A percentile compares a stretch with the other conserved stretches of the same genome.
Evolutionary conservation across 2,113 vertebrate species (phyloP).

Genomic region (Callipepla californica): DNA sequence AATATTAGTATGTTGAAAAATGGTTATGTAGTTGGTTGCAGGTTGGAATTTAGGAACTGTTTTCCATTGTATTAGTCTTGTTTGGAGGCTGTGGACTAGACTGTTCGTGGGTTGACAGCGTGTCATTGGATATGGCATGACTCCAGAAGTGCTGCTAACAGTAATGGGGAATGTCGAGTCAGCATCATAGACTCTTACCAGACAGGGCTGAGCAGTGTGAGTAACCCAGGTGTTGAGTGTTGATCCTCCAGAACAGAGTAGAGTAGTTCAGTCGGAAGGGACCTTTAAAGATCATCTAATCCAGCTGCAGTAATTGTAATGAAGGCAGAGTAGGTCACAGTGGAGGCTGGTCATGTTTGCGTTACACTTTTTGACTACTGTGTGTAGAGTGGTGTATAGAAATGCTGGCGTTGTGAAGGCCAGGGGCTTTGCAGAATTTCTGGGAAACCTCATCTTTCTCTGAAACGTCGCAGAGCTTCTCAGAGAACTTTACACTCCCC

Average conservation of each 20-base stretch:
- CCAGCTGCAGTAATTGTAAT: background rate
- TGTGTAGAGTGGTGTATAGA: slow-evolving; percentile 1
- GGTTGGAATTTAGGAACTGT: background rate
- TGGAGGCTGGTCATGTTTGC: background rate
- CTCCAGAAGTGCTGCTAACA: background rate
- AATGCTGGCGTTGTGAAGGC: slow-evolving; percentile 11
- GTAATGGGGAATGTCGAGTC: background rate
- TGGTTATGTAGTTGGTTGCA: background rate
- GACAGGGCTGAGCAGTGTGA: background rate
- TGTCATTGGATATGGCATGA: background rate
- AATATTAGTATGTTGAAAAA: background rate
- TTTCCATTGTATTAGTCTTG: background rate
- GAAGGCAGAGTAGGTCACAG: background rate
- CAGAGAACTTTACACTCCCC: background rate
- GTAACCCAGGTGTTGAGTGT: background rate
- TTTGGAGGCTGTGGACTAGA: background rate
- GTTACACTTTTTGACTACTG: rapidly evolving
- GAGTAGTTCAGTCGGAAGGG: background rate
- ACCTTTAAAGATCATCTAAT: background rate
- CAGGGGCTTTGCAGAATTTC: background rate
- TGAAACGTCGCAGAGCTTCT: slow-evolving; percentile 20
- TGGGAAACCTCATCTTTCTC: slow-evolving; percentile 9
- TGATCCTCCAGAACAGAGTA: background rate
- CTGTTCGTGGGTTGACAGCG: background rate
- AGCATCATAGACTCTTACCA: rapidly evolving